These are phyloP conservation scores for Hypsopygia costalis DNA, from an alignment of 2,888 invertebrate genomes.

Conservation along the genomic window DNA sequence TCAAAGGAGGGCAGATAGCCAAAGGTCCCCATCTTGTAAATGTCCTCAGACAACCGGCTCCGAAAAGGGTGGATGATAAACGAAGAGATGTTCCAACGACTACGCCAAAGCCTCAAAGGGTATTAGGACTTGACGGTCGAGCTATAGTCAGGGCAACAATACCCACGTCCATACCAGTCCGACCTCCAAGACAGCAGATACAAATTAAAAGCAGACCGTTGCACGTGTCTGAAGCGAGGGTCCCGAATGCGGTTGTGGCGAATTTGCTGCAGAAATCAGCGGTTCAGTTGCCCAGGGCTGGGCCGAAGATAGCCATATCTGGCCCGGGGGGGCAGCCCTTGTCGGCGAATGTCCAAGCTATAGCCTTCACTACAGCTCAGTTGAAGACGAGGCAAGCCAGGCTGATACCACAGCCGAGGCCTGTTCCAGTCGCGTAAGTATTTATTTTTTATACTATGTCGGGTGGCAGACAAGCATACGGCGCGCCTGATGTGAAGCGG, in stretches of 20 bases:
- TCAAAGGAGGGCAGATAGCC: conserved; percentile 59
- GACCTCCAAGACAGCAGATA: conserved; percentile 40
- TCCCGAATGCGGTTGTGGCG: conserved; percentile 49
- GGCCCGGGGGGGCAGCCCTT: conserved; percentile 41
- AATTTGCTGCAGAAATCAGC: conserved; percentile 34
- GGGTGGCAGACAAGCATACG: too few relatives aligned
- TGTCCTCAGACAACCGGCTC: conserved; percentile 58
- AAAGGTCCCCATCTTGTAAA: conserved; percentile 67
- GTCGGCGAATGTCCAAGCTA: conserved; percentile 54
- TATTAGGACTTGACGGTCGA: conserved; percentile 48
- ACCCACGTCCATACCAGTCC: conserved; percentile 31
- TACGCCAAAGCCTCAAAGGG: conserved; percentile 33
- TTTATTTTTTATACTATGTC: too few relatives aligned
- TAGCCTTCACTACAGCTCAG: conserved; percentile 56
- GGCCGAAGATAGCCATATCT: conserved; percentile 54
- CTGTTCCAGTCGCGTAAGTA: conserved; percentile 45
- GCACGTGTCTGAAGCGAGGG: conserved; percentile 34
- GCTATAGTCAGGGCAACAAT: conserved; percentile 48
- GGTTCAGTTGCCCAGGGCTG: conserved; percentile 38
- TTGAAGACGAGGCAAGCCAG: conserved; percentile 51
- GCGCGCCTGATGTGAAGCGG: too few relatives aligned
- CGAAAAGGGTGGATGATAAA: conserved; percentile 49
- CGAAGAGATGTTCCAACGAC: conserved; percentile 37
- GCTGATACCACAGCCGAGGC: conserved; percentile 41
- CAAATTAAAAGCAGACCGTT: conserved; percentile 50